phyloP scores from a whole-genome alignment of 2,888 invertebrate species.

The Cyrtodaria siliqua region DNA sequence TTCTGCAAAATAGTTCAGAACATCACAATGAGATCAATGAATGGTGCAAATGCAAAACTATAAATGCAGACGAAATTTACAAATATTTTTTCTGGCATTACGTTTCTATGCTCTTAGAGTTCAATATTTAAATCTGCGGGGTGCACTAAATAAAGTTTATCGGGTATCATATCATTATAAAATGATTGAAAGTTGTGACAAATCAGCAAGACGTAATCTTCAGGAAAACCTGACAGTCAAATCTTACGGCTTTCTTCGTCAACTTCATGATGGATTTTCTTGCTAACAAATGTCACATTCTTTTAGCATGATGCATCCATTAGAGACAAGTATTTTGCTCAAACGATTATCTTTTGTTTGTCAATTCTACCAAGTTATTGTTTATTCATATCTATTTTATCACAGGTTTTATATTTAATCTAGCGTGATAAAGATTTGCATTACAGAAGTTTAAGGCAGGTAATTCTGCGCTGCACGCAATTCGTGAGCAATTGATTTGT shows the following conservation, averaged over 20 bases:
- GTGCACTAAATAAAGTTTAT: not conserved
- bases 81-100: too few species aligned
- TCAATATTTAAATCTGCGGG: too few species aligned
- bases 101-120: too few species aligned
- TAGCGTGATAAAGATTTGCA: not conserved
- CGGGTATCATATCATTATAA: not conserved
- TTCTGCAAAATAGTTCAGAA: too few species aligned
- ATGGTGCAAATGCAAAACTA: too few species aligned
- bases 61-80: too few species aligned
- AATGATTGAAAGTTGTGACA: constrained; percentile 5
- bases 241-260: constrained; percentile 25
- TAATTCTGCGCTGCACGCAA: too few species aligned
- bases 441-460: too few species aligned
- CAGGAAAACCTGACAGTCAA: constrained; percentile 7
- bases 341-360: constrained; percentile 24
- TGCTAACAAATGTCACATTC: constrained; percentile 12
- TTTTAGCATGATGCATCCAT: constrained; percentile 3
- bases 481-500: too few species aligned
- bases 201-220: not conserved
- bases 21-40: too few species aligned
- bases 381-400: constrained; percentile 22
- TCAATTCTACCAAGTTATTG: constrained; percentile 8
- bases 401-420: not conserved
- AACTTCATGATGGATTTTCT: constrained; percentile 19
- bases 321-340: constrained; percentile 10